A percentile compares a stretch with the other conserved stretches of the same genome.
These are phyloP conservation scores for Caenorhabditis becei DNA, from an alignment of 2,888 invertebrate genomes.

Conservation along the genomic window DNA sequence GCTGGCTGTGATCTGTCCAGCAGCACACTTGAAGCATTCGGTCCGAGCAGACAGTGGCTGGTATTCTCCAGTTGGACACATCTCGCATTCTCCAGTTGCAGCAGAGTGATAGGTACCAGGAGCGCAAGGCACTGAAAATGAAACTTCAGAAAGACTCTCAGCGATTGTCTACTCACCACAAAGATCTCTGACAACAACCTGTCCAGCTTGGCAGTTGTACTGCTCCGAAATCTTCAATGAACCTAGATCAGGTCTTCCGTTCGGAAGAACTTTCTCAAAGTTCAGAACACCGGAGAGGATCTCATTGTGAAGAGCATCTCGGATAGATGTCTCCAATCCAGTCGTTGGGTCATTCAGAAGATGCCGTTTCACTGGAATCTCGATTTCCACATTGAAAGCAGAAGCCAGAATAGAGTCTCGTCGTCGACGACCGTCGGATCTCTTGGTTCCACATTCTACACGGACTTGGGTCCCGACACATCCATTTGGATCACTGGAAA, in stretches of 20 bases:
- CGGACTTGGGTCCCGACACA: constrained; percentile 90
- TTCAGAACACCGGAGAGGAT: constrained; percentile 89
- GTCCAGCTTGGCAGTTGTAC: constrained; percentile 93
- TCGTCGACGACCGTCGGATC: constrained; percentile 79
- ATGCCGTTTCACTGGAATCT: constrained; percentile 69
- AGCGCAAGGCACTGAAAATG: constrained; percentile 83
- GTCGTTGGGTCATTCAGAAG: constrained; percentile 30
- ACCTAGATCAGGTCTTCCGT: constrained; percentile 94
- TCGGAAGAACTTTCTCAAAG: constrained; percentile 85
- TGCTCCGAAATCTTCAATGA: constrained; percentile 91
- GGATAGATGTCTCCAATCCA: constrained; percentile 27
- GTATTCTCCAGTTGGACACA: constrained; percentile 82
- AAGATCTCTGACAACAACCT: constrained; percentile 94
- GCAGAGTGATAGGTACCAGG: constrained; percentile 82
- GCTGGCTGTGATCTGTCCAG: constrained; percentile 80
- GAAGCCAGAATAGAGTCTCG: constrained; percentile 36
- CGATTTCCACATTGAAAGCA: constrained; percentile 62
- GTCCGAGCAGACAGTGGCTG: constrained; percentile 79
- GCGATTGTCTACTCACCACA: constrained; percentile 84
- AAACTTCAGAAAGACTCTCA: neutral
- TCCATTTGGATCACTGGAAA: constrained; percentile 86
- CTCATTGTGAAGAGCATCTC: constrained; percentile 90
- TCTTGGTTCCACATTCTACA: constrained; percentile 73
- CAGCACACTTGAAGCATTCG: constrained; percentile 79
- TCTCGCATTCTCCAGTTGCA: constrained; percentile 78